Evolutionary conservation across 1,140 invertebrate species (phyloP).

Genomic region (Drosophila kikkawai): DNA sequence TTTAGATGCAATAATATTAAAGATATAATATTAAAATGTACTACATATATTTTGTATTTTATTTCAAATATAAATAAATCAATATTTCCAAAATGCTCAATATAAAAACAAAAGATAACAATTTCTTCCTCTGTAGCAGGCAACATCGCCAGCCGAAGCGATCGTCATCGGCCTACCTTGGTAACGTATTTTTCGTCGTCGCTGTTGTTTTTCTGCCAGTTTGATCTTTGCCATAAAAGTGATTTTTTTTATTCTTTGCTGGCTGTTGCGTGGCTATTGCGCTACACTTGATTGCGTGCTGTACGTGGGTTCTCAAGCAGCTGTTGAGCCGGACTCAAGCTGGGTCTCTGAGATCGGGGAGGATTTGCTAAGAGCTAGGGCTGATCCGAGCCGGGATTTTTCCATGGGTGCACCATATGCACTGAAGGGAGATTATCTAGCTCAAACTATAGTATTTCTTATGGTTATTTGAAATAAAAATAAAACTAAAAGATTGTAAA

Average conservation of each 20-base stretch:
- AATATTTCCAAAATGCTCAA: background rate
- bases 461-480: background rate
- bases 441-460: background rate
- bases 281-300: conserved; percentile 74
- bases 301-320: conserved; percentile 62
- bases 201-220: conserved; percentile 70
- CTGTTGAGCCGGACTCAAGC: conserved; percentile 36
- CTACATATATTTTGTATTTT: background rate
- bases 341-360: conserved; percentile 10
- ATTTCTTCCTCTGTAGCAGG: conserved; percentile 17
- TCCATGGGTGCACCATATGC: background rate
- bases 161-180: conserved; percentile 59
- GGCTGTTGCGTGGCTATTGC: conserved; percentile 76
- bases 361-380: conserved; percentile 42
- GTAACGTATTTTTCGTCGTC: conserved; percentile 73
- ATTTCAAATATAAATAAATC: no score
- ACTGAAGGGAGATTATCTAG: conserved; percentile 2
- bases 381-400: conserved; percentile 24
- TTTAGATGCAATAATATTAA: background rate
- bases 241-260: conserved; percentile 71
- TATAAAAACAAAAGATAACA: background rate
- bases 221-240: conserved; percentile 82
- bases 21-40: background rate
- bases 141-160: conserved; percentile 29
- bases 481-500: no score